Evolutionary conservation across 2,888 invertebrate genomes (phyloP).

Genomic region (Agrochola litura): DNA sequence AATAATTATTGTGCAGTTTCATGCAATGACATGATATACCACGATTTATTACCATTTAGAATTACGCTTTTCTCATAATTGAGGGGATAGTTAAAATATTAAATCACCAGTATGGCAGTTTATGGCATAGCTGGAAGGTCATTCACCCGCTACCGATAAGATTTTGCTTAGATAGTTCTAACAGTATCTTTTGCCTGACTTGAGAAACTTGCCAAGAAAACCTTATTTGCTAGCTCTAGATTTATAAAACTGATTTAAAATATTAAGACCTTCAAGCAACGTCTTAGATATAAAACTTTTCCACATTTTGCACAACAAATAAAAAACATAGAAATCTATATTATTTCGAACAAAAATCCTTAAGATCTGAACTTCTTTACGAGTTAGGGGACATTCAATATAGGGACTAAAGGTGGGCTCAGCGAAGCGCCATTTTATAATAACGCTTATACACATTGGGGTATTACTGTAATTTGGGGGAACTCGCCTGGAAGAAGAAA

Average conservation of each 20-base stretch:
- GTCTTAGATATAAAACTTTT: conserved; percentile 23
- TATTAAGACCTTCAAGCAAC: conserved; percentile 3
- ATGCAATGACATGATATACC: conserved; percentile 26
- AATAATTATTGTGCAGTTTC: conserved; percentile 49
- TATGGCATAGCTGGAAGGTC: not conserved
- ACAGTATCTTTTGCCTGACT: not conserved
- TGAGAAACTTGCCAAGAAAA: conserved; percentile 7
- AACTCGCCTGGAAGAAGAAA: conserved; percentile 67
- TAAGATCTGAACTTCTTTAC: conserved; percentile 65
- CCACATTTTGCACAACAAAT: conserved; percentile 20
- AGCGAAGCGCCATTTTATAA: conserved; percentile 62
- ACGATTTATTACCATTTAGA: conserved; percentile 19
- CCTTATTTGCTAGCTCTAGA: not conserved
- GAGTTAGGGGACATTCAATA: conserved; percentile 68
- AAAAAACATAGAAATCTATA: conserved; percentile 39
- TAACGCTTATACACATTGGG: conserved; percentile 67
- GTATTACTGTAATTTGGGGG: conserved; percentile 73
- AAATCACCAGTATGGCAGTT: not conserved
- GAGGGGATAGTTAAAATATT: conserved; percentile 1
- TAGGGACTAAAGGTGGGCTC: conserved; percentile 60
- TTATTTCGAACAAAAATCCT: conserved; percentile 49
- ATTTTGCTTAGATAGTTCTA: conserved; percentile 1
- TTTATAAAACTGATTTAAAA: conserved; percentile 2
- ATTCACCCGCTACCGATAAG: conserved; percentile 5
- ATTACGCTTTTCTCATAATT: conserved; percentile 29